phyloP scores from a whole-genome alignment of 2,888 invertebrate species.

The Orthosia cruda region DNA sequence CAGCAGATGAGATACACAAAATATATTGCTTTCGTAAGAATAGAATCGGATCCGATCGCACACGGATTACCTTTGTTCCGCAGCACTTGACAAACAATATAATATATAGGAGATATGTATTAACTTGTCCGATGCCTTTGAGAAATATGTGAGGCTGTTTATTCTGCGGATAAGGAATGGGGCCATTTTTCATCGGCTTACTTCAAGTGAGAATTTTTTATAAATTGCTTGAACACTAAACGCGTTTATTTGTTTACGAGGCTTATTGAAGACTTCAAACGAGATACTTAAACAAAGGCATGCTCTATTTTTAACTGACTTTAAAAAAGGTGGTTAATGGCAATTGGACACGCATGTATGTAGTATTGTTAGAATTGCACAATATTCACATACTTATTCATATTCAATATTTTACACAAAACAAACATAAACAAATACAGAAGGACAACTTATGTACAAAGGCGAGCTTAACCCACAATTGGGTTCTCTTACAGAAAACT shows the following conservation, averaged over 20 bases:
- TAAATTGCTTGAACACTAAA: constrained; percentile 16
- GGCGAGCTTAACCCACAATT: too few relatives aligned
- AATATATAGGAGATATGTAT: constrained; percentile 37
- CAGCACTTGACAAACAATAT: constrained; percentile 45
- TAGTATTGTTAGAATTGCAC: too few relatives aligned
- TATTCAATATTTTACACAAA: too few relatives aligned
- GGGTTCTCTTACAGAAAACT: too few relatives aligned
- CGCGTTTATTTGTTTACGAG: constrained; percentile 19
- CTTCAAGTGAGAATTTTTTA: background rate
- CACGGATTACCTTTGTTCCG: constrained; percentile 26
- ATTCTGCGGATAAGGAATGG: constrained; percentile 15
- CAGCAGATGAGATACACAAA: constrained; percentile 27
- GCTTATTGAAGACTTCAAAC: background rate
- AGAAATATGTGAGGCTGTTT: constrained; percentile 30
- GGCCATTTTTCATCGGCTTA: constrained; percentile 22
- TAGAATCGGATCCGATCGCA: constrained; percentile 28
- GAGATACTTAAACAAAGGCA: background rate
- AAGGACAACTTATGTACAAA: too few relatives aligned
- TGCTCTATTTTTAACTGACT: too few relatives aligned
- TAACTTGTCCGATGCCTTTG: constrained; percentile 35
- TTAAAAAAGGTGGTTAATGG: too few relatives aligned
- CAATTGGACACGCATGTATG: too few relatives aligned
- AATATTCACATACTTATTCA: too few relatives aligned
- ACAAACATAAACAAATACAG: too few relatives aligned
- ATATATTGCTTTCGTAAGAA: constrained; percentile 38